A percentile compares a stretch with the other conserved stretches of the same genome.
These are phyloP conservation scores for Drosophila mercatorum DNA, from an alignment of 2,888 invertebrate species.

Conservation along the genomic window DNA sequence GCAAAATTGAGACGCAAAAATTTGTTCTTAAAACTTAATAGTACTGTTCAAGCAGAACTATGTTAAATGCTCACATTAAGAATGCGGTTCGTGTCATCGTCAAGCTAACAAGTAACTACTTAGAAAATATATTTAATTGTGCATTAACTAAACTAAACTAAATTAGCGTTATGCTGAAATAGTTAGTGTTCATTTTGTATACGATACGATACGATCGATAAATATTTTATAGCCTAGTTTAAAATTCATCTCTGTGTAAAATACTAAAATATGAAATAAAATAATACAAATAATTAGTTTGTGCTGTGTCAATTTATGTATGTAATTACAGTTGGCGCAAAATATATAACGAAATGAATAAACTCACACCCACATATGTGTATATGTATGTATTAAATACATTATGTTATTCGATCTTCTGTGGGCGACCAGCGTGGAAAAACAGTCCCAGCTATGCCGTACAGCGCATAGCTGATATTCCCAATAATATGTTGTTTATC, in stretches of 20 bases:
- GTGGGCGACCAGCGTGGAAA: conserved; percentile 9
- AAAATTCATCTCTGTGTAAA: conserved; percentile 47
- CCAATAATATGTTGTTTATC: conserved; percentile 38
- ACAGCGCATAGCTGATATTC: conserved; percentile 35
- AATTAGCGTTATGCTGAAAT: conserved; percentile 30
- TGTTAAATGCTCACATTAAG: conserved; percentile 41
- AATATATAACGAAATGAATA: neutral
- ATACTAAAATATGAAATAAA: conserved; percentile 33
- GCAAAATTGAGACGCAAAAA: conserved; percentile 37
- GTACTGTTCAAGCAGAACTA: conserved; percentile 24
- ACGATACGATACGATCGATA: conserved; percentile 66
- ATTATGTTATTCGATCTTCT: conserved; percentile 11
- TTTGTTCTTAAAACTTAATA: conserved; percentile 4
- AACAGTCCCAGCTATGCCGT: conserved; percentile 11
- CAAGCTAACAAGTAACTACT: conserved; percentile 23
- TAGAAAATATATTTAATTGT: conserved; percentile 45
- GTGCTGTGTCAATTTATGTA: conserved; percentile 31
- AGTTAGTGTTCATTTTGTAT: conserved; percentile 52
- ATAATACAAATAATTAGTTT: neutral
- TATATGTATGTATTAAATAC: neutral
- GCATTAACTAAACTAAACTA: conserved; percentile 62
- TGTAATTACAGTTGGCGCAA: conserved; percentile 21
- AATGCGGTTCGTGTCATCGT: conserved; percentile 41
- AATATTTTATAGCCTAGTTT: conserved; percentile 51
- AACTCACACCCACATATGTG: neutral